These are phyloP conservation scores for Hydraecia micacea DNA, from an alignment of 2,888 invertebrate species.

Conservation along the genomic window DNA sequence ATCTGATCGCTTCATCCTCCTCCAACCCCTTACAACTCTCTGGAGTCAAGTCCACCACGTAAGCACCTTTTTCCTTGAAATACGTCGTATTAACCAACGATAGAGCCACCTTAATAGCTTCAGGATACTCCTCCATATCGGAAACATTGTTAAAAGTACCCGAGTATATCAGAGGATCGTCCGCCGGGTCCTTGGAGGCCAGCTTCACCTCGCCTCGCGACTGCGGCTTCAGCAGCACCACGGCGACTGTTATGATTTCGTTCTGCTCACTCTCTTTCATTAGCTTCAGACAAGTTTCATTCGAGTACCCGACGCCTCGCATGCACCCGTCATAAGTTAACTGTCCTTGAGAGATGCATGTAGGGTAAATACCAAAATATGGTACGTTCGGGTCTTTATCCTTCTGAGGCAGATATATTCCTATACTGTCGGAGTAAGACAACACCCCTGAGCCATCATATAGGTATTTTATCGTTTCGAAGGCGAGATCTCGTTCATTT, in stretches of 20 bases:
- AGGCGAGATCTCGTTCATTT: constrained; percentile 61
- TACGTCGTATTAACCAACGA: constrained; percentile 76
- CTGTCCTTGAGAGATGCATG: constrained; percentile 71
- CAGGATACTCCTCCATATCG: constrained; percentile 77
- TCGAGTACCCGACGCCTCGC: constrained; percentile 72
- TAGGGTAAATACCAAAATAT: constrained; percentile 82
- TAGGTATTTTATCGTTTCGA: constrained; percentile 73
- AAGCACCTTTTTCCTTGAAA: constrained; percentile 75
- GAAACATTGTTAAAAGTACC: constrained; percentile 76
- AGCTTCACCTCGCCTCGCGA: constrained; percentile 80
- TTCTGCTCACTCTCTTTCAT: constrained; percentile 68
- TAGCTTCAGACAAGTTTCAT: constrained; percentile 74
- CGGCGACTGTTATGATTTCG: constrained; percentile 78
- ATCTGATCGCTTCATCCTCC: constrained; percentile 81
- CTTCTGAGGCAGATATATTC: constrained; percentile 74
- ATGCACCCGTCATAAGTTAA: constrained; percentile 72
- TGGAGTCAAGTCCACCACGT: constrained; percentile 73
- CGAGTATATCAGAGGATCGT: constrained; percentile 78
- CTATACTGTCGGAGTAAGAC: constrained; percentile 77
- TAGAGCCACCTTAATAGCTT: constrained; percentile 73
- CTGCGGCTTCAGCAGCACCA: constrained; percentile 81
- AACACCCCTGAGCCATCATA: constrained; percentile 68
- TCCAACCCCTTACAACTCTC: constrained; percentile 72
- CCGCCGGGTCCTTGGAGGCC: constrained; percentile 71
- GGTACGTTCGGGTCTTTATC: constrained; percentile 71